Evolutionary conservation across 2,113 vertebrate genomes (phyloP).

Genomic region (Labrus mixtus): DNA sequence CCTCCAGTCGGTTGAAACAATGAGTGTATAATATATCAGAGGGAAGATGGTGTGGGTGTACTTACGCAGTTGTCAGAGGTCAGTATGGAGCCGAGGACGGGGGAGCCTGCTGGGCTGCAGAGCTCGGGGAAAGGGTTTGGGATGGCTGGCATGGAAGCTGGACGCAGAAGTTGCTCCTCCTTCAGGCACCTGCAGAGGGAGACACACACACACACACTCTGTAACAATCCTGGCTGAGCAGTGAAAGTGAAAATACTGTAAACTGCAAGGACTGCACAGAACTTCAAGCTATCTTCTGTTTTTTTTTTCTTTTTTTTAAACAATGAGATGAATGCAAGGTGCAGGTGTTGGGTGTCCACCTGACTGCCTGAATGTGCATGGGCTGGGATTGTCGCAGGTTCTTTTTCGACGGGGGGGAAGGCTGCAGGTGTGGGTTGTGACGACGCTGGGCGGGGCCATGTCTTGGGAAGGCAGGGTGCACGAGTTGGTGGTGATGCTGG

Average conservation of each 20-base stretch:
- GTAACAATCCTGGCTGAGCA: background rate
- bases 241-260: background rate
- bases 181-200: slow-evolving; percentile 88
- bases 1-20: background rate
- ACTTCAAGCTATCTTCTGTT: no score
- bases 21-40: background rate
- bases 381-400: slow-evolving; percentile 91
- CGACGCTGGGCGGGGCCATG: slow-evolving; percentile 54
- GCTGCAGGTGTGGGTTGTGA: slow-evolving; percentile 33
- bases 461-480: slow-evolving; percentile 61
- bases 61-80: slow-evolving; percentile 89
- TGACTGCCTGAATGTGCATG: slow-evolving; percentile 92
- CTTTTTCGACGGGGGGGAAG: slow-evolving; percentile 76
- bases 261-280: no score
- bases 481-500: slow-evolving; percentile 54
- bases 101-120: slow-evolving; percentile 89
- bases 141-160: slow-evolving; percentile 94
- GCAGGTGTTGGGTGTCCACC: slow-evolving; percentile 75
- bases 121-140: slow-evolving; percentile 98
- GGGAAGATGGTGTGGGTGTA: background rate
- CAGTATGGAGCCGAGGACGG: slow-evolving; percentile 87
- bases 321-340: slow-evolving; percentile 1
- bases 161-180: slow-evolving; percentile 91
- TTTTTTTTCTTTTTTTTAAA: background rate
- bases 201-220: slow-evolving; percentile 63